Percentiles rank a stretch among this genome's conserved stretches.
These are phyloP conservation scores for Meloidogyne hapla DNA, from an alignment of 1,140 invertebrate genomes.

Conservation along the genomic window DNA sequence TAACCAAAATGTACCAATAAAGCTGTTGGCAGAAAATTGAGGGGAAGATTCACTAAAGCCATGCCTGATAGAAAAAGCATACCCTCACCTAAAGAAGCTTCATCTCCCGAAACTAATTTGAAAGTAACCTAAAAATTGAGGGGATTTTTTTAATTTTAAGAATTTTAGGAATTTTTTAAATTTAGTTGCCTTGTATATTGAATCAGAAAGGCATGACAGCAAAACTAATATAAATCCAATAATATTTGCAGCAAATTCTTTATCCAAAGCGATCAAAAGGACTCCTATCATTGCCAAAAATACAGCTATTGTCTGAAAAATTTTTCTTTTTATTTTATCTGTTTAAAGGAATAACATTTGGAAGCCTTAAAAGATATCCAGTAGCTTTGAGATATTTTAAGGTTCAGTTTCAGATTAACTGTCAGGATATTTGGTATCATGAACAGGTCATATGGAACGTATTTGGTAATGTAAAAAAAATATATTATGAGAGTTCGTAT, in stretches of 20 bases:
- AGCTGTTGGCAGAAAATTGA: conserved; percentile 50
- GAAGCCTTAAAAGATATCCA: background rate
- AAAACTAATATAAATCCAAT: conserved; percentile 47
- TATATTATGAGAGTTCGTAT: too few species aligned
- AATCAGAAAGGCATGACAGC: conserved; percentile 46
- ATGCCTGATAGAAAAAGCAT: conserved; percentile 56
- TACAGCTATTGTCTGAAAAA: conserved; percentile 45
- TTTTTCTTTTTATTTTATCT: background rate
- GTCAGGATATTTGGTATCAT: too few species aligned
- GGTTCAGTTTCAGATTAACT: too few species aligned
- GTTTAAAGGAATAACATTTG: too few species aligned
- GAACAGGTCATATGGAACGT: too few species aligned
- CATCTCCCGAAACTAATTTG: conserved; percentile 43
- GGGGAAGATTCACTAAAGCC: conserved; percentile 45
- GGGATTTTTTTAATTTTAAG: background rate
- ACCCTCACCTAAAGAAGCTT: conserved; percentile 54
- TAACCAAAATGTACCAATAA: conserved; percentile 41
- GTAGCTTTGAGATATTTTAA: too few species aligned
- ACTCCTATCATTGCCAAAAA: conserved; percentile 51
- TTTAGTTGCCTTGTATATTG: conserved; percentile 50
- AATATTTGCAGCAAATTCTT: conserved; percentile 38
- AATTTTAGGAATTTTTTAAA: too few species aligned
- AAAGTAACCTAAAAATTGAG: conserved; percentile 39
- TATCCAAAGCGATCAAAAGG: conserved; percentile 53
- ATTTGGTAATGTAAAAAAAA: too few species aligned